phyloP scores from a whole-genome alignment of 2,797 vertebrate genomes.

The Hippocampus kuda region DNA sequence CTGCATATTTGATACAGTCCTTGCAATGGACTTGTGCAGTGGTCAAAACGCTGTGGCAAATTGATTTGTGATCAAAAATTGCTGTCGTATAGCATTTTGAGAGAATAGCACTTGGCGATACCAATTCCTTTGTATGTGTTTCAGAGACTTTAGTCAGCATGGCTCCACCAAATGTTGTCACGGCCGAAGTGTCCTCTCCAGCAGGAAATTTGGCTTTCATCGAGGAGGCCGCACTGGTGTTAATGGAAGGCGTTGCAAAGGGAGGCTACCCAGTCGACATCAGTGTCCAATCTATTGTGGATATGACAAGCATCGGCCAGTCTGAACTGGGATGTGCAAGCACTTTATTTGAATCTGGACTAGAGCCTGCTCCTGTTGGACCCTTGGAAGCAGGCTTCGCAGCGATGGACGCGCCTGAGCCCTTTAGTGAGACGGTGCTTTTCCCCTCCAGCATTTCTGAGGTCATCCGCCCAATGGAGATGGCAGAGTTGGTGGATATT shows the following conservation, averaged over 20 bases:
- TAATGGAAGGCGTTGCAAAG: slow-evolving; percentile 49
- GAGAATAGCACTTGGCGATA: no score
- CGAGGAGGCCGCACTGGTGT: slow-evolving; percentile 15
- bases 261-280: slow-evolving; percentile 59
- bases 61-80: not conserved
- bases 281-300: slow-evolving; percentile 30
- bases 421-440: slow-evolving; percentile 17
- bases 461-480: slow-evolving; percentile 52
- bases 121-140: not conserved
- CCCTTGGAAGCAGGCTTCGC: slow-evolving; percentile 37
- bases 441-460: slow-evolving; percentile 46
- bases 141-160: slow-evolving; percentile 34
- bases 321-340: slow-evolving; percentile 31
- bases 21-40: not conserved
- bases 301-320: slow-evolving; percentile 32
- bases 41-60: not conserved
- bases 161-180: slow-evolving; percentile 22
- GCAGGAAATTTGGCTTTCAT: slow-evolving; percentile 14
- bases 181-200: slow-evolving; percentile 21
- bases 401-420: slow-evolving; percentile 25
- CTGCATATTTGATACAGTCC: not conserved
- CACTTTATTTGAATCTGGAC: slow-evolving; percentile 30
- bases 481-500: slow-evolving; percentile 56
- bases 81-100: not conserved
- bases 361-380: slow-evolving; percentile 29